These are phyloP conservation scores for Cheilosia vulpina DNA, from an alignment of 2,888 invertebrate species.

Conservation along the genomic window DNA sequence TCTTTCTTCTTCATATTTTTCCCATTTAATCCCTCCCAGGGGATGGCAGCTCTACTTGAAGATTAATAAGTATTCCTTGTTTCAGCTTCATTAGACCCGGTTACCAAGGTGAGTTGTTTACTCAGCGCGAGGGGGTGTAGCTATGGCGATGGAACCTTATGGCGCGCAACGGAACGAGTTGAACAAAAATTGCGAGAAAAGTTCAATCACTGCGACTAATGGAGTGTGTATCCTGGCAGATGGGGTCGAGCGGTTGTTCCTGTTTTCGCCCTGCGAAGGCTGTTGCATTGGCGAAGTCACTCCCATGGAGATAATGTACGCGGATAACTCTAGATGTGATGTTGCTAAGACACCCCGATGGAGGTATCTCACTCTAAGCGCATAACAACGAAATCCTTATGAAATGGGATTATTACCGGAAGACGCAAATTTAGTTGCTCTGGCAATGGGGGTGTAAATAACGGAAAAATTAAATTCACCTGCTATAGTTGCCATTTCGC, in stretches of 20 bases:
- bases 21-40: slow-evolving; percentile 7
- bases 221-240: slow-evolving; percentile 40
- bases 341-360: slow-evolving; percentile 17
- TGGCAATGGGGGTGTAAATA: background rate
- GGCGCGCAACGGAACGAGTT: slow-evolving; percentile 27
- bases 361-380: slow-evolving; percentile 10
- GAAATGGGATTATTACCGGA: slow-evolving; percentile 17
- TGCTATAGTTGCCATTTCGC: background rate
- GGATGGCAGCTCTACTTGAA: background rate
- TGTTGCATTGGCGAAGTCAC: slow-evolving; percentile 27
- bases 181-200: slow-evolving; percentile 40
- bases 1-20: slow-evolving; percentile 43
- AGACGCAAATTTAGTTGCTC: background rate
- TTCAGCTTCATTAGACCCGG: slow-evolving; percentile 69
- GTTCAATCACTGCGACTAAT: slow-evolving; percentile 57
- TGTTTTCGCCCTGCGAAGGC: slow-evolving; percentile 12
- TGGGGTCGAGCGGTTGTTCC: slow-evolving; percentile 1
- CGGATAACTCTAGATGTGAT: background rate
- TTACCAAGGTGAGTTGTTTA: slow-evolving; percentile 54
- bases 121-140: background rate
- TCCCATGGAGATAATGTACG: slow-evolving; percentile 1
- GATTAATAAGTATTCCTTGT: slow-evolving; percentile 66
- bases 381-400: slow-evolving; percentile 13
- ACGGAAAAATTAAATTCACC: background rate
- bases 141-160: slow-evolving; percentile 47